Base-by-base conservation (phyloP, 2,797 vertebrate species). In the Esox lucius region DNA sequence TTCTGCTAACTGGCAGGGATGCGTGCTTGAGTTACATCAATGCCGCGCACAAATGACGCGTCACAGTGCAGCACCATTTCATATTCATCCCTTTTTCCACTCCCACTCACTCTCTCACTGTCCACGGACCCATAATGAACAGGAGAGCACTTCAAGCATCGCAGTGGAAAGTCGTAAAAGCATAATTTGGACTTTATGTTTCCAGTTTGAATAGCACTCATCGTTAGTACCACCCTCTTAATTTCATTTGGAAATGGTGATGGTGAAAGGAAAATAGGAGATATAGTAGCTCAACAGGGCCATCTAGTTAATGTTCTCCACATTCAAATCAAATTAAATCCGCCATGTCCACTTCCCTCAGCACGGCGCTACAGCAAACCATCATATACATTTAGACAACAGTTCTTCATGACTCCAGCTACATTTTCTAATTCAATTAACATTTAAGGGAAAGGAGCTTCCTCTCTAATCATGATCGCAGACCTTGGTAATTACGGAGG, bases 391-490 rank as follows among this genome's bases (percentile, higher is more conserved):
- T 84, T 80, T 48, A 81, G 85, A 77, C 76, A 0, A 22, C 2
- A 71, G 70, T 72, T 48, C n/a, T 79, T 82, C 71, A 73, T 72
- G 56, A 59, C 67, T 70, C 56, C 12, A 62, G 77, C 78, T 48
- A 82, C 80, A 80, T 56, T 77, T 77, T 73, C 77, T 78, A 80
- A 87, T 87, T 87, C 80, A 84, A 89, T 92, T 82, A 87, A 87
- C 78, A 88, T 89, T 84, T 74, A 31, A 42, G 77, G 62, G 70
- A 22, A 22, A 59, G 70, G 74, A 76, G 62, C 68, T 64, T 75
- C 66, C 53, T 72, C 74, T 61, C 71, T 73, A 66, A 86, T 88
- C 78, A 83, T 84, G 85, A 90, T 88, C 82, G 87, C 75, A 83
- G 53, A 42, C 68, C 59, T 26, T 85, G 83, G 73, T 79, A 83